Percentiles rank a stretch among this genome's conserved stretches.
These are phyloP conservation scores for Carcharodon carcharias DNA, from an alignment of 2,797 vertebrate species.

Conservation along the genomic window DNA sequence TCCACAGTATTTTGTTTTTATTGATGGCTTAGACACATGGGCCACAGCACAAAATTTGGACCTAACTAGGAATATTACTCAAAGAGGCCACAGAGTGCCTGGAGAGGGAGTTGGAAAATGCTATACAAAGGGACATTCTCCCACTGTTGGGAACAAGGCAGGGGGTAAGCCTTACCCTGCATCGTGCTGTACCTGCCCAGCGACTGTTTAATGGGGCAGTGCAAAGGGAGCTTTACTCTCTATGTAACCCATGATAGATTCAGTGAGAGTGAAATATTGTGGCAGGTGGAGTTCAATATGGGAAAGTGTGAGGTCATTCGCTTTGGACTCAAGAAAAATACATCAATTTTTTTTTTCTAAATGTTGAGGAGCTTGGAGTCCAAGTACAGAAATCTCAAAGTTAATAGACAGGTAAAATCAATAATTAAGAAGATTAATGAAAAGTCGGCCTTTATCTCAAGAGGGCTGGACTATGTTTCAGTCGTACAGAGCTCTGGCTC, in stretches of 20 bases:
- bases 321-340: not conserved
- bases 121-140: not conserved
- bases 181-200: not conserved
- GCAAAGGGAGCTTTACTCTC: not conserved
- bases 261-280: not conserved
- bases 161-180: not conserved
- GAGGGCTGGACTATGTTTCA: not conserved
- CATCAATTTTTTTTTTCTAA: not conserved
- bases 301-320: not conserved
- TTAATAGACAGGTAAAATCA: not conserved
- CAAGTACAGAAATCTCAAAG: not conserved
- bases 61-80: not conserved
- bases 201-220: not conserved
- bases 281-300: not conserved
- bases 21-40: too few relatives aligned
- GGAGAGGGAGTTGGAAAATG: not conserved
- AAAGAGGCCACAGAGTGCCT: not conserved
- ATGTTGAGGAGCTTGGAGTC: not conserved
- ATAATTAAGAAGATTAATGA: not conserved
- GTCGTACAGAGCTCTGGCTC: not conserved
- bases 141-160: not conserved
- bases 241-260: not conserved
- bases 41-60: not conserved
- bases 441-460: not conserved
- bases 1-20: too few relatives aligned